Evolutionary conservation across 35 echinoderm and acorn worm species (phyloP).

Genomic region (Stichopus chloronotus): DNA sequence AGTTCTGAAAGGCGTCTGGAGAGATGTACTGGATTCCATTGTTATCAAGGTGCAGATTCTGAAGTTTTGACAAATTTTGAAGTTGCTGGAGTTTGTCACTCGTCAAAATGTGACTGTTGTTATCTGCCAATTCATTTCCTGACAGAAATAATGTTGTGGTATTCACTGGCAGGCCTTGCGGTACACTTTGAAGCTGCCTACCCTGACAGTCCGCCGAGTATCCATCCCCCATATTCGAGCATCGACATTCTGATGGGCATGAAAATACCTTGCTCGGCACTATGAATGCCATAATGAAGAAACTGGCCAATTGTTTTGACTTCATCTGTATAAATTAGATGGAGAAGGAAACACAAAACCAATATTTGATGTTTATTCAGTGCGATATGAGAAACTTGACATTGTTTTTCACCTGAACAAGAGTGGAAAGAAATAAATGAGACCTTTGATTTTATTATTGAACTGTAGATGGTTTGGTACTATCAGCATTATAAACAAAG

Average conservation of each 20-base stretch:
- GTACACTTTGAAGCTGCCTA: neutral
- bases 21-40: neutral
- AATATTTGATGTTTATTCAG: neutral
- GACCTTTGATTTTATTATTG: neutral
- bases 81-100: neutral
- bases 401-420: neutral
- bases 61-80: neutral
- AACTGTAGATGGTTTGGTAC: too few relatives aligned
- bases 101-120: neutral
- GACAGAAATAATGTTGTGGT: neutral
- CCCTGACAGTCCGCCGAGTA: neutral
- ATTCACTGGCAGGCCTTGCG: neutral
- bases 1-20: neutral
- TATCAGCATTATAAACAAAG: too few relatives aligned
- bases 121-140: neutral
- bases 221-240: neutral
- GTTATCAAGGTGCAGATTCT: neutral
- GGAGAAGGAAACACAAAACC: neutral
- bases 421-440: neutral
- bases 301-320: too few relatives aligned
- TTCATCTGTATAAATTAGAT: neutral
- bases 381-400: neutral
- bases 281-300: neutral
- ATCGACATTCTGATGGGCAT: neutral
- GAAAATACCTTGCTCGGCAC: neutral